These are phyloP conservation scores for Chlorocebus sabaeus DNA, from an alignment of 2,113 vertebrate genomes.

Conservation along the genomic window DNA sequence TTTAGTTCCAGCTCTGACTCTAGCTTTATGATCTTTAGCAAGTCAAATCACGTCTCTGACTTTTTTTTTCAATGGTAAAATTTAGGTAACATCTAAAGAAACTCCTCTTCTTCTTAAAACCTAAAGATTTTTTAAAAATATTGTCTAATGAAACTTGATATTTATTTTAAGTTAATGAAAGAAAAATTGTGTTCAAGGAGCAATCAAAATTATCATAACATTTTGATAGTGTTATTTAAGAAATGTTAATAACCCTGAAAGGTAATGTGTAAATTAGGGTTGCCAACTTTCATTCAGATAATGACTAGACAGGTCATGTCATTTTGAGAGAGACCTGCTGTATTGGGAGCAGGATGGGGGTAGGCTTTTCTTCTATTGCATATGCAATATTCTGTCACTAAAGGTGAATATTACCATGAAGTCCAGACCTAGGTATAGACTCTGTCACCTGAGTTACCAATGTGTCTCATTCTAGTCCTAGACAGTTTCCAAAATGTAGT, in stretches of 20 bases:
- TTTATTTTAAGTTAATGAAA: conserved; percentile 15
- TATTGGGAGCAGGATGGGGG: not conserved
- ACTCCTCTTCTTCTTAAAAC: not conserved
- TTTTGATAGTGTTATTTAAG: not conserved
- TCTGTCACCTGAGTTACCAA: not conserved
- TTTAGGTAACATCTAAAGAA: not conserved
- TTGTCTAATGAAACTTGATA: not conserved
- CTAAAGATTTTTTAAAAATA: not conserved
- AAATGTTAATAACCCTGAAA: not conserved
- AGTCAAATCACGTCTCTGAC: not conserved
- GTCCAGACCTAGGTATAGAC: not conserved
- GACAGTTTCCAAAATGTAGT: not conserved
- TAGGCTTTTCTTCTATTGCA: not conserved
- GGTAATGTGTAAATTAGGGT: not conserved
- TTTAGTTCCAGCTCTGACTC: not conserved
- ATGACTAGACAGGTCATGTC: not conserved
- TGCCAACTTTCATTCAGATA: not conserved
- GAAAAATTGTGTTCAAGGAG: not conserved
- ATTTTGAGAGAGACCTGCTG: not conserved
- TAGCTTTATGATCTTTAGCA: not conserved
- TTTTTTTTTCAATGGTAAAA: not conserved
- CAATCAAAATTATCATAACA: not conserved
- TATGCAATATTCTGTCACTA: not conserved
- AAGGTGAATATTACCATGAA: not conserved
- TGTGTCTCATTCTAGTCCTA: not conserved